Evolutionary conservation across 1,140 invertebrate species (phyloP), one percentile per base, ranked within the genome.

Genomic region (Ips nitidus): DNA sequence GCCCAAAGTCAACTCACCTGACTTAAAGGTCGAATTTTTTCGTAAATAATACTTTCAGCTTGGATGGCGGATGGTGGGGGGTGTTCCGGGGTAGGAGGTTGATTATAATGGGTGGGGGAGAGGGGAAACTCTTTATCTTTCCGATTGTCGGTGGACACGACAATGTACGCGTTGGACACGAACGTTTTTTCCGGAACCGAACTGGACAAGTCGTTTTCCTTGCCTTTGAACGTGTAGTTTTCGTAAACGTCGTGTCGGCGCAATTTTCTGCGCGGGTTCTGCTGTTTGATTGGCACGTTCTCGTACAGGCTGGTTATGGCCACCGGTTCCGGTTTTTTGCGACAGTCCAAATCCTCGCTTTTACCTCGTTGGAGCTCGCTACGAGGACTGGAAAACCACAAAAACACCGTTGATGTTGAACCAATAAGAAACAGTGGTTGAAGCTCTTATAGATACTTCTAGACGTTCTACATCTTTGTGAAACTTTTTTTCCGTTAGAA

Each of bases 21-120:
- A 82, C 91, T 94, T 7, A 94, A 81, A 36, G 94, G 93, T 75
- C 93, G 86, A 73, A 98, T 97, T 79, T 93, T 87, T 77, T 94
- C 91, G 76, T 95, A 91, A 75, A 98, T 98, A 73, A 91, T 91
- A 76, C 88, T 89, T 80, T 94, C 91, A 0, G 95, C 95, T 74
- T 94, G 92, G 72, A 88, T 85, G 3, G 94, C 93, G n/a, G 93
- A 93, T 0, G 95, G 95, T 3, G 95, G 95, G 2, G 94, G 94
- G 83, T 95, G 94, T 76, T 97, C 94, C 0, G 95, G 94, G 2
- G 94, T 98, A 0, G 94, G 94, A 2, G 94, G 94, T 82, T 97
- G 94, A 57, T 89, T 87, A 76, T 96, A 95, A 77, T 95, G 92
- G 3, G 93, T 93, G 1, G 94, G 94, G 72, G 92, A 94, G 66